Base-by-base conservation (phyloP, 2,888 invertebrate species). In the Meteorus colon region DNA sequence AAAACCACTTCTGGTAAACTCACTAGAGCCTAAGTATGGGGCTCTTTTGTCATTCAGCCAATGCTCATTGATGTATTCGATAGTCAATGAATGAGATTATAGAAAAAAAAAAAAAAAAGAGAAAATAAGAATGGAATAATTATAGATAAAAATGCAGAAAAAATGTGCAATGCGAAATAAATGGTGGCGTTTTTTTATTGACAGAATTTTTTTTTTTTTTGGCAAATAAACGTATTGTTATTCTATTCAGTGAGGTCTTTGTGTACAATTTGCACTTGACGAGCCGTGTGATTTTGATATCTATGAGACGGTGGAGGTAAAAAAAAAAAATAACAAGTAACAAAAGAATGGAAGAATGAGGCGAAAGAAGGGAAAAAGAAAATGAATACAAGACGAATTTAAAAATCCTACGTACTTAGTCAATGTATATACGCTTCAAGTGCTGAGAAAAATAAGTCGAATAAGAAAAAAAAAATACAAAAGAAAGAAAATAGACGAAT, bases 351-450 rank as follows among this genome's bases (percentile, higher is more conserved):
- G 24, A 27, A 70, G 29, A 63, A 27, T n/a, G 63, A 45, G 19
- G 62, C n/a, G 29, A 19, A 29, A 63, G 27, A 45, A 41, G 16
- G 19, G n/a, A 27, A 31, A 63, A 41, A 10, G 41, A 62, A 72
- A 31, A 72, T 29, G 72, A 72, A 63, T 34, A 72, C 72, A 63
- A 51, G 63, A 48, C 63, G 63, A 72, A 72, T 63, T 72, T 63
- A 72, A 72, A 72, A 72, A 19, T 5, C 63, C 62, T 62, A 63
- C 63, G 72, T 72, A 72, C 62, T 72, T 55, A 72, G 60, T 48
- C 48, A 48, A 55, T 55, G n/a, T 62, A 62, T 29, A 41, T 63
- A 72, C 72, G 63, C 29, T 34, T 62, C 29, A 72, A 72, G 72
- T 48, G 34, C 63, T 29, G 72, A 41, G 72, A 31, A 62, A 63